A percentile compares a stretch with the other conserved stretches of the same genome.
Conservation (phyloP, 1,140 invertebrate species). For the Choristoneura fumiferana region DNA sequence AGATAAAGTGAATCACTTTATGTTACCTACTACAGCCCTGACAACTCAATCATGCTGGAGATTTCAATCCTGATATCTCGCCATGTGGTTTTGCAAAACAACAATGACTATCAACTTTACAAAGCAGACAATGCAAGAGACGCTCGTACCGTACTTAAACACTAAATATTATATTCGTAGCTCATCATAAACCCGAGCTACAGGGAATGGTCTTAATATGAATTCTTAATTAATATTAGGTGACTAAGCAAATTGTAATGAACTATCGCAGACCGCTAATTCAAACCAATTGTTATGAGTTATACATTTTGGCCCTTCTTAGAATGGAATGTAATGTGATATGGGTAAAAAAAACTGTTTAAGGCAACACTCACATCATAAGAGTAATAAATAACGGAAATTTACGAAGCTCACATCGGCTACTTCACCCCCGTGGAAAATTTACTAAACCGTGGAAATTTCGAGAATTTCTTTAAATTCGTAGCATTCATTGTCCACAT, state of each 20-base stretch:
- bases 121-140: conserved; percentile 40
- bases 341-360: too few species aligned
- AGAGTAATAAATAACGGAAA: too few species aligned
- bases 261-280: conserved; percentile 37
- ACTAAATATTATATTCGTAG: conserved; percentile 45
- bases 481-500: too few species aligned
- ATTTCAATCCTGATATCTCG: conserved; percentile 61
- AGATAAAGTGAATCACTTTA: conserved; percentile 56
- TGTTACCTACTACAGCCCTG: conserved; percentile 43
- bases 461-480: too few species aligned
- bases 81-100: conserved; percentile 51
- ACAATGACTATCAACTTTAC: conserved; percentile 51
- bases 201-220: conserved; percentile 25
- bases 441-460: too few species aligned
- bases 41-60: conserved; percentile 45
- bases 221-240: conserved; percentile 61
- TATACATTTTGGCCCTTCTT: not conserved
- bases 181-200: conserved; percentile 45
- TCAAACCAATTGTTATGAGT: conserved; percentile 43
- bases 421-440: too few species aligned
- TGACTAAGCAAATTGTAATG: conserved; percentile 48
- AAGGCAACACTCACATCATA: too few species aligned
- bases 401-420: too few species aligned
- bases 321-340: conserved; percentile 16
- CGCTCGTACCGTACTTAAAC: conserved; percentile 37